These are phyloP conservation scores for Magallana gigas DNA, from an alignment of 1,140 invertebrate species.

Conservation along the genomic window DNA sequence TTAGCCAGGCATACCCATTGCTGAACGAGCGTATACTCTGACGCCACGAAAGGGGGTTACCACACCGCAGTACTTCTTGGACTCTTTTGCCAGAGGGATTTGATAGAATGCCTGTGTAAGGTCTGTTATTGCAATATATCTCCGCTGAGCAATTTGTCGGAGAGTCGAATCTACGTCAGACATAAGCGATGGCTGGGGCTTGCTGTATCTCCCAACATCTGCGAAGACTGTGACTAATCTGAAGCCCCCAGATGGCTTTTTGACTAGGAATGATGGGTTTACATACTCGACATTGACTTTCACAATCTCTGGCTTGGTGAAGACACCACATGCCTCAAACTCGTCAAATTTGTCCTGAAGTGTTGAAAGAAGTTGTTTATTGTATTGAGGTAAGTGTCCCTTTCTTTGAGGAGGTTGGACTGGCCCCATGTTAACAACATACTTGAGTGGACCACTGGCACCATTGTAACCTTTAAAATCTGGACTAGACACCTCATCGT, in stretches of 20 bases:
- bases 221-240: too few species aligned
- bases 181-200: conserved; percentile 42
- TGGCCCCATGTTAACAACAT: conserved; percentile 59
- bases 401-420: conserved; percentile 62
- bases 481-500: too few species aligned
- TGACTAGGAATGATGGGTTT: conserved; percentile 52
- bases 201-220: conserved; percentile 49
- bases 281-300: conserved; percentile 45
- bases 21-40: conserved; percentile 48
- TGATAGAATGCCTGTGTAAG: conserved; percentile 56
- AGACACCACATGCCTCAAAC: neutral
- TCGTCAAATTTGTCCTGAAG: conserved; percentile 63
- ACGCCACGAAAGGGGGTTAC: conserved; percentile 48
- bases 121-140: conserved; percentile 51
- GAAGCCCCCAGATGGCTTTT: too few species aligned
- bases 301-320: conserved; percentile 44
- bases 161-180: conserved; percentile 34
- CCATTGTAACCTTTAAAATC: too few species aligned
- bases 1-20: conserved; percentile 45
- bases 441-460: too few species aligned
- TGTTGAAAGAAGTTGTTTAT: conserved; percentile 45
- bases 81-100: conserved; percentile 40
- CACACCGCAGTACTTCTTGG: conserved; percentile 57
- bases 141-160: conserved; percentile 50
- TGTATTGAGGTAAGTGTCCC: conserved; percentile 60